These are phyloP conservation scores for Phytoseiulus persimilis DNA, from an alignment of 2,888 invertebrate genomes.

Conservation along the genomic window DNA sequence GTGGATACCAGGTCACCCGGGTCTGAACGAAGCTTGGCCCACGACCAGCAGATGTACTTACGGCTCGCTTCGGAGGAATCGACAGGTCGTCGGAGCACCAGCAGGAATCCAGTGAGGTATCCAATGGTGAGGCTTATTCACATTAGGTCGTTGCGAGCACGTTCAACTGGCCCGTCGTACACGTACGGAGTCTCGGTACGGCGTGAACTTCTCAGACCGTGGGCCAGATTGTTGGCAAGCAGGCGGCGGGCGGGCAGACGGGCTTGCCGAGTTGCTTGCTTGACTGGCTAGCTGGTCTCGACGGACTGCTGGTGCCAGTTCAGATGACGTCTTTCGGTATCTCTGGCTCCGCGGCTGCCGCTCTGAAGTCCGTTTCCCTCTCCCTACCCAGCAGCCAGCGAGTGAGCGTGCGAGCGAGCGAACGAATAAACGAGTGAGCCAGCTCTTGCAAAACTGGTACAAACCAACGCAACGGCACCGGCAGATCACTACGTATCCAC, in stretches of 20 bases:
- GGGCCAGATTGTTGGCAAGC: background rate
- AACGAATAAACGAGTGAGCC: background rate
- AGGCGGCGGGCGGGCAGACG: background rate
- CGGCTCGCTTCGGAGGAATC: background rate
- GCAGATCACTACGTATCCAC: background rate
- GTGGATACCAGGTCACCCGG: too few species aligned
- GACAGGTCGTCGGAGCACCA: background rate
- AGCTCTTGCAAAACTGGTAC: slow-evolving; percentile 5
- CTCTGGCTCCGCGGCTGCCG: slow-evolving; percentile 5
- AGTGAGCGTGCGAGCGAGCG: background rate
- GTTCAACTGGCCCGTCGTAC: background rate
- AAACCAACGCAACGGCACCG: background rate
- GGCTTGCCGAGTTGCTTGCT: background rate
- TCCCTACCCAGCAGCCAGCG: background rate
- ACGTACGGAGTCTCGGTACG: background rate
- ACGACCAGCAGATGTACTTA: background rate
- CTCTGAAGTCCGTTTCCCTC: background rate
- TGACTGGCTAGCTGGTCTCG: background rate
- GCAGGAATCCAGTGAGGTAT: background rate
- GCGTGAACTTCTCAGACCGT: background rate
- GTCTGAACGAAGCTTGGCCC: too few species aligned
- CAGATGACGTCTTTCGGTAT: slow-evolving; percentile 5
- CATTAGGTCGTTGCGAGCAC: background rate
- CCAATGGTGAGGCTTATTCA: background rate
- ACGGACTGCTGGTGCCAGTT: background rate